Evolutionary conservation across 2,797 vertebrate genomes (phyloP).

Genomic region (Chloroceryle inda): DNA sequence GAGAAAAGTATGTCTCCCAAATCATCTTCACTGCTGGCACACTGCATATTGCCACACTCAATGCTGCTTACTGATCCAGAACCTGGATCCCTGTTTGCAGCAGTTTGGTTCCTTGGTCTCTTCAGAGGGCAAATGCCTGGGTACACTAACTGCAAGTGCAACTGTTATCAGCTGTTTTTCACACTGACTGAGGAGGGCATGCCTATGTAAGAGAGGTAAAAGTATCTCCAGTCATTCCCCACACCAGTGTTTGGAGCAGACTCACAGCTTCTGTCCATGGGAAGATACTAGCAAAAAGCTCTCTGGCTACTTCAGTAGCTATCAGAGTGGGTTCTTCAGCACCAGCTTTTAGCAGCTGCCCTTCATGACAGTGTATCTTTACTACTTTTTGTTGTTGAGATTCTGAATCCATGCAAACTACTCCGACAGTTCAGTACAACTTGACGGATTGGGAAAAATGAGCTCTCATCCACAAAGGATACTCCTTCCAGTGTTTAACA

Average conservation of each 20-base stretch:
- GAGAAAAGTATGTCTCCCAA: not conserved
- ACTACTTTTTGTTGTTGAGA: not conserved
- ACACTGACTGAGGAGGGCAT: not conserved
- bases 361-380: not conserved
- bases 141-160: not conserved
- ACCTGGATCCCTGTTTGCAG: not conserved
- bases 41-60: not conserved
- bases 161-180: not conserved
- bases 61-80: not conserved
- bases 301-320: not conserved
- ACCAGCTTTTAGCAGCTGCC: not conserved
- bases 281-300: not conserved
- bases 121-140: not conserved
- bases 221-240: not conserved
- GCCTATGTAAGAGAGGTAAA: not conserved
- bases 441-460: not conserved
- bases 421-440: fast-evolving
- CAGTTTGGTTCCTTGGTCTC: not conserved
- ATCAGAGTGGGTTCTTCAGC: not conserved
- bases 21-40: not conserved
- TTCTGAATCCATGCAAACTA: not conserved
- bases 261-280: not conserved
- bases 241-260: not conserved
- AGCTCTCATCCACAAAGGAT: not conserved
- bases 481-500: not conserved